Conservation (phyloP, 2,888 invertebrate genomes). For the Rosalia funebris region DNA sequence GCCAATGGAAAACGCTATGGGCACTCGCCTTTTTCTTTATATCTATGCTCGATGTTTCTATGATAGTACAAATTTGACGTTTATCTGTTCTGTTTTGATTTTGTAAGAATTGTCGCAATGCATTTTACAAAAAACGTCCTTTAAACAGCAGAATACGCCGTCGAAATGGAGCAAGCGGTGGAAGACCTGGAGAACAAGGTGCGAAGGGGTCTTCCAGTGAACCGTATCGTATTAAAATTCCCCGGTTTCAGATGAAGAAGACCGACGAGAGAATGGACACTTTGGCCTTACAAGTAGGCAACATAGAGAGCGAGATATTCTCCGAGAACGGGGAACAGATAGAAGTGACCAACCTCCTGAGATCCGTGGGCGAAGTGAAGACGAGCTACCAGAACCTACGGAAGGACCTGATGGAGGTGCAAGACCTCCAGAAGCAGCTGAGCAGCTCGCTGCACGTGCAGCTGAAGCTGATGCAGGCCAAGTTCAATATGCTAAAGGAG, state of each 20-base stretch:
- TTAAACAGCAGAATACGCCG: no score
- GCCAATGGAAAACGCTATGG: no score
- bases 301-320: conserved; percentile 73
- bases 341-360: conserved; percentile 77
- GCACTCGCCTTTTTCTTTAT: no score
- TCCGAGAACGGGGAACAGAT: conserved; percentile 65
- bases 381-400: conserved; percentile 83
- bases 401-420: conserved; percentile 82
- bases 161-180: conserved; percentile 60
- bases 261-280: conserved; percentile 79
- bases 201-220: background rate
- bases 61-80: no score
- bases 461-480: conserved; percentile 77
- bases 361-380: conserved; percentile 81
- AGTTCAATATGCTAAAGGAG: conserved; percentile 77
- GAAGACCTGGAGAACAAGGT: conserved; percentile 61
- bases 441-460: conserved; percentile 79
- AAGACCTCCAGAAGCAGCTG: conserved; percentile 81
- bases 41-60: no score
- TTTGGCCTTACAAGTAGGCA: conserved; percentile 79
- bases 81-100: no score
- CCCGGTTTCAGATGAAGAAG: conserved; percentile 71
- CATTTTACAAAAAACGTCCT: no score
- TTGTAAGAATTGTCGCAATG: no score
- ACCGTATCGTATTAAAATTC: background rate